Conservation (phyloP, 2,797 vertebrate species). For the Chaetophractus vellerosus region DNA sequence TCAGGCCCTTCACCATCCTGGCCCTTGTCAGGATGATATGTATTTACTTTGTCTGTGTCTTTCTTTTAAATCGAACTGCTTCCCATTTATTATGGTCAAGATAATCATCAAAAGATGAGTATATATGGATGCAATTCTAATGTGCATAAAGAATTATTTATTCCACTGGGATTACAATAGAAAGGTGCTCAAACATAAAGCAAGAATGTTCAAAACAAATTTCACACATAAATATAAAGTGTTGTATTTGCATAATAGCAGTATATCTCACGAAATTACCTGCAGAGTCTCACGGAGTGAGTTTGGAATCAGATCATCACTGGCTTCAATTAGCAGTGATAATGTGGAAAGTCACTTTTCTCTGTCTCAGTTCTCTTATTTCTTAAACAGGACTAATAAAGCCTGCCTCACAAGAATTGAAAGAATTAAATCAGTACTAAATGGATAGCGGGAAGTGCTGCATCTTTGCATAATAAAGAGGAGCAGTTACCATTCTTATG, state of each 20-base stretch:
- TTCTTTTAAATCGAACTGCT: not conserved
- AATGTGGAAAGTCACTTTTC: not conserved
- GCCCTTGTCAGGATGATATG: not conserved
- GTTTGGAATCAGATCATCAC: not conserved
- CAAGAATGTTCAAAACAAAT: not conserved
- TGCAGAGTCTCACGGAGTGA: not conserved
- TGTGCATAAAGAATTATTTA: not conserved
- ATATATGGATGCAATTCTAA: not conserved
- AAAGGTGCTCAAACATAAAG: not conserved
- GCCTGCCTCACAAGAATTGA: not conserved
- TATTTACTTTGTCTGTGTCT: not conserved
- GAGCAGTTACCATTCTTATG: not conserved
- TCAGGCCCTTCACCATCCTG: not conserved
- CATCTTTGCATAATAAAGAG: not conserved
- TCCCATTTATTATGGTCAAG: slow-evolving; percentile 8
- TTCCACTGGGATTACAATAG: not conserved
- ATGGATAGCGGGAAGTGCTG: not conserved
- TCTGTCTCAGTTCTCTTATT: not conserved
- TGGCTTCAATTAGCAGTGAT: not conserved
- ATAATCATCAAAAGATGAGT: not conserved
- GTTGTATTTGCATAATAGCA: not conserved
- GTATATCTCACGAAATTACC: not conserved
- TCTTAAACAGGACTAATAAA: not conserved
- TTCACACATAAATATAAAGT: not conserved
- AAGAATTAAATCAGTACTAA: not conserved